Base-by-base conservation (phyloP, 2,797 vertebrate genomes). In the Rhynchotus rufescens region DNA sequence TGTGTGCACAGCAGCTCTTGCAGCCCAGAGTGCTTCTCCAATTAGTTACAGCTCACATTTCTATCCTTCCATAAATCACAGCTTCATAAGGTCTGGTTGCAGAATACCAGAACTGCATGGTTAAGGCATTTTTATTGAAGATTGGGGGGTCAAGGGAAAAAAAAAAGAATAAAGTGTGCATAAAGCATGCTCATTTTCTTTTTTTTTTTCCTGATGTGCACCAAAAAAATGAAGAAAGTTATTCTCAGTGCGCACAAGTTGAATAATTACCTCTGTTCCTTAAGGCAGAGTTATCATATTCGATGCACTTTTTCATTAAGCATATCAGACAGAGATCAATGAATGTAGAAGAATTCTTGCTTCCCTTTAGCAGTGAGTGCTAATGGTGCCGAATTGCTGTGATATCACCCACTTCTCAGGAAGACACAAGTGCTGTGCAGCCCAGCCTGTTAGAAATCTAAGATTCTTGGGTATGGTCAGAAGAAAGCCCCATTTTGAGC, bases 251-350 rank as follows among this genome's bases (percentile, higher is more conserved):
- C 80, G 52, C 25, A 86, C 77, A 90, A 90, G 64, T 4, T 89
- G 91, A 95, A 95, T 95, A 94, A 93, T 95, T 95, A 92, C 89
- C 71, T 91, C 86, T 92, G 83, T 86, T 94, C 85, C 92, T 96
- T 91, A 93, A 88, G 92, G 89, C 93, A 86, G 67, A 79, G 91
- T 94, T 95, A 96, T 93, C 91, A 95, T 94, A 94, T 94, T 81
- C 45, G 1, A 93, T 92, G 89, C 67, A 89, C 94, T 95, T 94
- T 95, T 96, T 93, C 89, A 95, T 96, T 94, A 95, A 92, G 85
- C 13, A 2, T 94, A 95, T 95, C 94, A 93, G 93, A 87, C 92
- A 94, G 80, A 94, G 93, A 96, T 90, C 93, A 93, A 93, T 95
- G 82, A 79, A 90, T 28, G 82, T 64, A 78, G 89, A 75, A 87